Evolutionary conservation across 2,797 vertebrate genomes (phyloP), one percentile per base, ranked within the genome.

Genomic region (Chelidonichthys spinosus): DNA sequence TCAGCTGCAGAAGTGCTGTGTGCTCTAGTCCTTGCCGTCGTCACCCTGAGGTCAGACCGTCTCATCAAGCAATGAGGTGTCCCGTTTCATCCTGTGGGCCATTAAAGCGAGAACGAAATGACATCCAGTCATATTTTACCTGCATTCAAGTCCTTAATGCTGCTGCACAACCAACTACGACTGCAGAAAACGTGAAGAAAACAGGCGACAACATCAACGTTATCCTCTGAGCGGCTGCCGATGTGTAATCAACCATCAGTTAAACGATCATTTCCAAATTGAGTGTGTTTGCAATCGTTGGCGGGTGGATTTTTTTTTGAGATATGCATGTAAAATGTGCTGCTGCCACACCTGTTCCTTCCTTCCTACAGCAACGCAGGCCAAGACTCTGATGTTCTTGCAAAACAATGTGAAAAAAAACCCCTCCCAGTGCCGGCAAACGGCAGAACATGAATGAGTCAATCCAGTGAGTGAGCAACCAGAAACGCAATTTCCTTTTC

Each of bases 291-390:
- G 46, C 56, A 18, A 68, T 80, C 60, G 64, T 40, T 25, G 33
- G 18, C 4, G 59, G 83, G 72, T 11, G 53, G 5, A 25, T 25
- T 25, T 25, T 73, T 85, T 79, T 52, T 79, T 13, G 9, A 87
- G 85, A 91, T 87, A 84, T 88, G 73, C 72, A 79, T 74, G 55
- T 80, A 40, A 86, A 75, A 83, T 85, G 71, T 44, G 9, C 49
- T 42, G 76, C 25, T 82, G 87, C 92, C 93, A 94, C 94, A 94
- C 93, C 93, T 93, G 90, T 92, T 93, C 92, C 92, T 94, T 95
- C 92, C 93, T 93, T 93, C 92, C 90, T 91, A 89, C 66, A 71
- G 80, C 66, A 42, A n/a, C 1, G 0, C 63, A 46, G 1, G 73
- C 78, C 68, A 75, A 82, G 37, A 46, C 82, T 91, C 80, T 75